Conservation (phyloP, 2,888 invertebrate species). For the Tanaodytes sp. region DNA sequence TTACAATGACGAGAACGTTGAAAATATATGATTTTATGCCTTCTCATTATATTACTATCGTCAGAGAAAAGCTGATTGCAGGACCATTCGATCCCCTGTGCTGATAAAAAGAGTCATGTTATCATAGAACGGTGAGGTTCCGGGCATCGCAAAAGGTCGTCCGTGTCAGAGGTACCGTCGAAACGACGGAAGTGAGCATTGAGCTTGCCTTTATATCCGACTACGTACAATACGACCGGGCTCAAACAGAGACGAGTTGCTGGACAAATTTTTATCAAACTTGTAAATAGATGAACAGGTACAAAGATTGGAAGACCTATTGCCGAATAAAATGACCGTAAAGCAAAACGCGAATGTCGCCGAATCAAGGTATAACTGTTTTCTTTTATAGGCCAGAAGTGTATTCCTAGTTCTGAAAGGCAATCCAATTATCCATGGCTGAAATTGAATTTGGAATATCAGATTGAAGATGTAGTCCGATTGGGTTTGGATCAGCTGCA, state of each 20-base stretch:
- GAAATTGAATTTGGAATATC: background rate
- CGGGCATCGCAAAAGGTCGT: conserved; percentile 56
- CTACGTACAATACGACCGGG: conserved; percentile 44
- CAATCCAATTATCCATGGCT: conserved; percentile 4
- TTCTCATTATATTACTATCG: conserved; percentile 46
- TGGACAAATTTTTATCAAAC: conserved; percentile 50
- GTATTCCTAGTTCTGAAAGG: background rate
- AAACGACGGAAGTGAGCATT: conserved; percentile 52
- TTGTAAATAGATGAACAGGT: conserved; percentile 47
- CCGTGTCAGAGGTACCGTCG: conserved; percentile 59
- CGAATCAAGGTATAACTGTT: conserved; percentile 13
- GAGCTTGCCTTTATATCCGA: conserved; percentile 51
- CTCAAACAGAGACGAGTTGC: conserved; percentile 42
- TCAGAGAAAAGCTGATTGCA: conserved; percentile 35
- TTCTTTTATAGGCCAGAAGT: background rate
- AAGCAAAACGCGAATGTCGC: conserved; percentile 25
- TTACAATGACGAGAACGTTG: too few relatives aligned
- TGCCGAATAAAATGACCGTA: conserved; percentile 36
- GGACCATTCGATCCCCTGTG: conserved; percentile 49
- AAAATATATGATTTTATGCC: conserved; percentile 49
- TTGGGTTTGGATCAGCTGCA: too few relatives aligned
- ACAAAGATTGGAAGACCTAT: conserved; percentile 36
- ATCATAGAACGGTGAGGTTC: conserved; percentile 56
- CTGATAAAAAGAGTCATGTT: conserved; percentile 57
- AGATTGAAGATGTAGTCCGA: too few relatives aligned